phyloP scores from a whole-genome alignment of 2,888 invertebrate genomes.

The Agrochola litura region DNA sequence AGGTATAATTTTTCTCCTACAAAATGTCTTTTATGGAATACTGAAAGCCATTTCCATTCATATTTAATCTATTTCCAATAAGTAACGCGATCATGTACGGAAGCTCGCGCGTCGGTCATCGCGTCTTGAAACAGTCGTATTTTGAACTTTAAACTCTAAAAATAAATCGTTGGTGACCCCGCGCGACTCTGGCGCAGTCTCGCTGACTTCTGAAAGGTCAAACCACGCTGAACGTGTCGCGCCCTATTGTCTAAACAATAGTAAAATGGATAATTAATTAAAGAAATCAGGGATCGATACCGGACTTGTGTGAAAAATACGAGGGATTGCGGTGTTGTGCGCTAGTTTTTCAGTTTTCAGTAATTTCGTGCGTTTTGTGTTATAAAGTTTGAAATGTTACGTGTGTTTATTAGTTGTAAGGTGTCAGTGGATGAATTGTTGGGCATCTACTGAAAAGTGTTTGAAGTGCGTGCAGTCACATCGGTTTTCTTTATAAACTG shows the following conservation, averaged over 20 bases:
- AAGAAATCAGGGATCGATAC: constrained; percentile 34
- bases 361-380: constrained; percentile 32
- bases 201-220: constrained; percentile 89
- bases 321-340: constrained; percentile 44
- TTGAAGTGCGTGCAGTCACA: constrained; percentile 3
- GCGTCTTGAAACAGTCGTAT: constrained; percentile 84
- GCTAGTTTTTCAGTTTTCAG: constrained; percentile 47
- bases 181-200: constrained; percentile 87
- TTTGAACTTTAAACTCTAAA: constrained; percentile 91
- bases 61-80: constrained; percentile 63
- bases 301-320: constrained; percentile 26
- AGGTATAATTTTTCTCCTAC: background rate
- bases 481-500: background rate
- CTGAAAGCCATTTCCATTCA: constrained; percentile 1
- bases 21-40: constrained; percentile 2
- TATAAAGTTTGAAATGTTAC: constrained; percentile 26
- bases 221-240: constrained; percentile 82
- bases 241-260: constrained; percentile 76
- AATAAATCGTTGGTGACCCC: constrained; percentile 89
- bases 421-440: background rate
- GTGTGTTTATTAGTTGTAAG: constrained; percentile 21
- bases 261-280: constrained; percentile 66
- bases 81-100: constrained; percentile 70
- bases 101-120: constrained; percentile 71
- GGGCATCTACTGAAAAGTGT: constrained; percentile 12